Evolutionary conservation across 2,113 vertebrate genomes (phyloP), one percentile per base, ranked within the genome.

Genomic region (Rhinopomastus cyanomelas): DNA sequence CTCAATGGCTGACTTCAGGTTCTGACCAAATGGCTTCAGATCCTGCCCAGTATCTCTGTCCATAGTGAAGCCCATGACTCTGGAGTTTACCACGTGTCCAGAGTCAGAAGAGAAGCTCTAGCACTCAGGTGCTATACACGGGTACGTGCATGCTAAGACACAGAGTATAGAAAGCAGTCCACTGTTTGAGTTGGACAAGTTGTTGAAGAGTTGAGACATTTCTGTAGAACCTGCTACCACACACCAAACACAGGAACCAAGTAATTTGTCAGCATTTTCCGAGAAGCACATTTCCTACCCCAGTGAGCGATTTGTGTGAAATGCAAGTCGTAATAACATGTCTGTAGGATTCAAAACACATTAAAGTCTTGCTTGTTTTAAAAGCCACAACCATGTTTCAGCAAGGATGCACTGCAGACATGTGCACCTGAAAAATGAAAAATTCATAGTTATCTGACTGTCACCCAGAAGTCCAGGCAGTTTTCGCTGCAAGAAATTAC

Each of bases 291-390:
- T 64, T 85, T 67, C 30, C 65, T 60, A 83, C 23, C 26, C 12
- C 6, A 83, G 8, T 0, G 0, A 71, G 19, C 1, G 1, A 69
- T 46, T 56, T 65, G 51, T 1, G 4, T 8, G 34, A 87, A 51
- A 32, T 21, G 12, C 75, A 78, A 72, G 9, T 29, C 42, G 36
- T 64, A 55, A 51, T 27, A 67, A 49, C 30, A 57, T 8, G 29
- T 23, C 60, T 30, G 11, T 51, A 61, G 30, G 73, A 61, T 56
- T 68, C 32, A 75, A 79, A 90, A 61, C 17, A 6, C 6, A 3
- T 75, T 81, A 76, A 67, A 88, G 39, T 34, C 2, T 5, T 34
- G 30, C 57, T 78, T 36, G 46, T 74, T 88, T 88, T 48, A 39
- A 72, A 60, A 84, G 11, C 21, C 39, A 36, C 27, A 72, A 23